Evolutionary conservation across 2,797 vertebrate genomes (phyloP).

Genomic region (Sylvilagus floridanus): DNA sequence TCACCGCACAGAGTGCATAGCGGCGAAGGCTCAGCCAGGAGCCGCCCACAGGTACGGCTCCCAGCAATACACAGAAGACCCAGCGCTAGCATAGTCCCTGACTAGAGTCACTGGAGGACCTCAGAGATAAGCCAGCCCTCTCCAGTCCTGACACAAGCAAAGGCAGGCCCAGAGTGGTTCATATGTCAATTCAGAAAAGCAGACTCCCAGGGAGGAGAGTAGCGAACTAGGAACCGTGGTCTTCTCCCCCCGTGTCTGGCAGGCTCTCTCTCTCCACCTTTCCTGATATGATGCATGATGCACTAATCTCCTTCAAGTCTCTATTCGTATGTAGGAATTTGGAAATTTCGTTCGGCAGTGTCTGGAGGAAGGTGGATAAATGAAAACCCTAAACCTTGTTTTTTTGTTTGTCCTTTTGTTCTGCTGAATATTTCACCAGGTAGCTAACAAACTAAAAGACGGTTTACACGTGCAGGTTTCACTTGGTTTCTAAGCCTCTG

Average conservation of each 20-base stretch:
- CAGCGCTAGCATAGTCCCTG: neutral
- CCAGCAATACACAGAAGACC: neutral
- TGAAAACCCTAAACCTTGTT: slow-evolving; percentile 16
- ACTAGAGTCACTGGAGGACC: neutral
- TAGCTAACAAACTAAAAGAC: slow-evolving; percentile 35
- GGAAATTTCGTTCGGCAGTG: neutral
- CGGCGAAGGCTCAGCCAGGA: neutral
- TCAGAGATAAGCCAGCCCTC: neutral
- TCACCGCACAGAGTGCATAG: neutral
- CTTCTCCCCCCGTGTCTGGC: neutral
- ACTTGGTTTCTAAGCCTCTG: neutral
- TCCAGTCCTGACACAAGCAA: neutral
- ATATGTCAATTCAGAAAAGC: slow-evolving; percentile 18
- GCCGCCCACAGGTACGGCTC: neutral
- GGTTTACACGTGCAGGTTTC: neutral
- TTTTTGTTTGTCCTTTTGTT: slow-evolving; percentile 43
- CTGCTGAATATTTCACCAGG: slow-evolving; percentile 9
- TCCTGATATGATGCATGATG: neutral
- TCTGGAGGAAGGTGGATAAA: neutral
- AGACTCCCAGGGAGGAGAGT: neutral
- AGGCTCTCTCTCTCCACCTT: neutral
- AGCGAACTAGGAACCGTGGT: neutral
- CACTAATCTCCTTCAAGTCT: neutral
- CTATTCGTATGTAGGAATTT: neutral
- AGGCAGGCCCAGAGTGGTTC: neutral